A percentile compares a stretch with the other conserved stretches of the same genome.
These are phyloP conservation scores for Callipepla squamata DNA, from an alignment of 2,113 vertebrate genomes.

Conservation along the genomic window DNA sequence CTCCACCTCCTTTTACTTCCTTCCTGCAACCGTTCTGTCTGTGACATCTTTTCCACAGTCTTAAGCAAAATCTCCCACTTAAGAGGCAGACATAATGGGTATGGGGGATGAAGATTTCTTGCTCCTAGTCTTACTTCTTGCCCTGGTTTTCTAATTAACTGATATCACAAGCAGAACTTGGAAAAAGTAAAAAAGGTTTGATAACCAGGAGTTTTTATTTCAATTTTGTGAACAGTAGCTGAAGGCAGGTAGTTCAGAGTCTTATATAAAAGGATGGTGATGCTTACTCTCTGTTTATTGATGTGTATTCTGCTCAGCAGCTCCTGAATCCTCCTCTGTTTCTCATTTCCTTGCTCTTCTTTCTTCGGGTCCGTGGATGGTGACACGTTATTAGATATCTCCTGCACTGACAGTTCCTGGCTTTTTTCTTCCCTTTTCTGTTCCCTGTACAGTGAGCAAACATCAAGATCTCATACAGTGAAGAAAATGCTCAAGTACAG, in stretches of 20 bases:
- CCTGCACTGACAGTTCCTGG: constrained; percentile 15
- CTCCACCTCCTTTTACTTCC: background rate
- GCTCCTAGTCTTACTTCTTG: background rate
- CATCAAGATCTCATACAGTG: background rate
- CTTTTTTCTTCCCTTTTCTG: constrained; percentile 64
- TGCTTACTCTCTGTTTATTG: constrained; percentile 75
- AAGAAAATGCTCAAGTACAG: background rate
- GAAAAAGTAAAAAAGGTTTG: background rate
- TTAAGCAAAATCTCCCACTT: background rate
- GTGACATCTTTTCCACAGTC: background rate
- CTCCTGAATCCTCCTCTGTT: constrained; percentile 56
- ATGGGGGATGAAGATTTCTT: background rate
- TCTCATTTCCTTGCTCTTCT: constrained; percentile 70
- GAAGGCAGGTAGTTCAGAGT: background rate
- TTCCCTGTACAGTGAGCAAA: constrained; percentile 77
- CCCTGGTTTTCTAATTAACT: background rate
- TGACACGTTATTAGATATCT: background rate
- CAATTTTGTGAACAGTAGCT: background rate
- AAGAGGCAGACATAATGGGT: background rate
- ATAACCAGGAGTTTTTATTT: background rate
- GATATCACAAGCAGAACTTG: background rate
- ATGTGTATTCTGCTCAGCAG: constrained; percentile 64
- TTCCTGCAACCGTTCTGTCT: background rate
- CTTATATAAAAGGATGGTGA: background rate
- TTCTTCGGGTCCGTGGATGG: constrained; percentile 14